A percentile compares a stretch with the other conserved stretches of the same genome.
Evolutionary conservation across 1,140 invertebrate species (phyloP).

Genomic region (Acyrthosiphon pisum): DNA sequence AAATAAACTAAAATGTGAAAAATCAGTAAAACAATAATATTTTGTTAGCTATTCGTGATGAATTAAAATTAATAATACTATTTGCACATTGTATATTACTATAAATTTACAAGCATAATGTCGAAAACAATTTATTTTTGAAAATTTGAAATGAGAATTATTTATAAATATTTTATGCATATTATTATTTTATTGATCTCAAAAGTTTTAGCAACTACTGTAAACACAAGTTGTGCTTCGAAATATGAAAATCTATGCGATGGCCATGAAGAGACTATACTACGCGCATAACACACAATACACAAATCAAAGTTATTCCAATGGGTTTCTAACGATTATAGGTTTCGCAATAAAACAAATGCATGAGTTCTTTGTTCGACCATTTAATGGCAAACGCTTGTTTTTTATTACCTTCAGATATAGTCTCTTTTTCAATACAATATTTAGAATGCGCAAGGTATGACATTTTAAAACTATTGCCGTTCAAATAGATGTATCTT

Average conservation of each 20-base stretch:
- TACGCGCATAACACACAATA: background rate
- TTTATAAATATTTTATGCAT: background rate
- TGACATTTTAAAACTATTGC: conserved; percentile 22
- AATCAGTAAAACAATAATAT: background rate
- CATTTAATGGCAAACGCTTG: conserved; percentile 47
- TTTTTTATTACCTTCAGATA: conserved; percentile 41
- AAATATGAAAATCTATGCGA: conserved; percentile 2
- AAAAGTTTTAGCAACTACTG: background rate
- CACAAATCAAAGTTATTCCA: conserved; percentile 39
- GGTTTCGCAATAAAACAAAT: conserved; percentile 36
- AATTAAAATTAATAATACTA: background rate
- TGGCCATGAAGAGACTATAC: background rate
- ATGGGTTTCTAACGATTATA: conserved; percentile 45
- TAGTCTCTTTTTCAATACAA: conserved; percentile 25
- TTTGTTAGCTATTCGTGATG: background rate
- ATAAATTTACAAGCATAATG: background rate
- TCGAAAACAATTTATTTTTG: background rate
- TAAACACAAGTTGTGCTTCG: background rate
- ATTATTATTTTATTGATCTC: background rate
- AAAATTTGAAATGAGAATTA: background rate
- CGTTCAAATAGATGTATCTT: background rate
- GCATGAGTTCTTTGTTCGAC: conserved; percentile 25
- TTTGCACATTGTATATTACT: background rate
- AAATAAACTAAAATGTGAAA: background rate
- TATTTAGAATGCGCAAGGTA: background rate